Evolutionary conservation across 2,113 vertebrate genomes (phyloP).

Genomic region (Nesogale talazaci): DNA sequence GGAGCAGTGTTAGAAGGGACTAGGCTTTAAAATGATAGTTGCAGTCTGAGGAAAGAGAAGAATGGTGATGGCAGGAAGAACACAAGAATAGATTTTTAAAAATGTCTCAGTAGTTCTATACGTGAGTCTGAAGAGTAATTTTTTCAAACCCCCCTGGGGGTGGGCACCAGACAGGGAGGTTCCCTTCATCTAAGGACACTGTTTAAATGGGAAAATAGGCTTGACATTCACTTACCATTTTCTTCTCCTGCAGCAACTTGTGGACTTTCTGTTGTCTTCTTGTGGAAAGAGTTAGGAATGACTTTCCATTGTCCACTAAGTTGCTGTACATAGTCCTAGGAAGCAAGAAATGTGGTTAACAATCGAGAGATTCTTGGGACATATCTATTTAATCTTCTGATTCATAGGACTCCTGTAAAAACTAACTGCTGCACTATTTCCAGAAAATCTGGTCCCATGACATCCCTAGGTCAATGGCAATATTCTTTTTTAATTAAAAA

Average conservation of each 20-base stretch:
- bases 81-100: background rate
- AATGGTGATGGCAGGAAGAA: background rate
- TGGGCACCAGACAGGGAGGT: background rate
- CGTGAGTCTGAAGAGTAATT: background rate
- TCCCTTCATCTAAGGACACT: background rate
- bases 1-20: background rate
- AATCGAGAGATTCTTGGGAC: background rate
- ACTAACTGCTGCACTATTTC: background rate
- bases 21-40: background rate
- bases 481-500: no score
- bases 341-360: background rate
- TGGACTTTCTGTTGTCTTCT: constrained; percentile 1
- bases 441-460: background rate
- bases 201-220: background rate
- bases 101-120: background rate
- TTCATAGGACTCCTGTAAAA: background rate
- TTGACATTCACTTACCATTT: background rate
- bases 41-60: background rate
- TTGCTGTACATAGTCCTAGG: background rate
- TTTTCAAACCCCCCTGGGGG: background rate
- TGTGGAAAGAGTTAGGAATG: background rate
- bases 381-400: background rate
- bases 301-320: background rate
- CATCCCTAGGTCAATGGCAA: background rate
- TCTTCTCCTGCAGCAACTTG: no score